Evolutionary conservation across 1,140 invertebrate species (phyloP).

Genomic region (Bombus waltoni): DNA sequence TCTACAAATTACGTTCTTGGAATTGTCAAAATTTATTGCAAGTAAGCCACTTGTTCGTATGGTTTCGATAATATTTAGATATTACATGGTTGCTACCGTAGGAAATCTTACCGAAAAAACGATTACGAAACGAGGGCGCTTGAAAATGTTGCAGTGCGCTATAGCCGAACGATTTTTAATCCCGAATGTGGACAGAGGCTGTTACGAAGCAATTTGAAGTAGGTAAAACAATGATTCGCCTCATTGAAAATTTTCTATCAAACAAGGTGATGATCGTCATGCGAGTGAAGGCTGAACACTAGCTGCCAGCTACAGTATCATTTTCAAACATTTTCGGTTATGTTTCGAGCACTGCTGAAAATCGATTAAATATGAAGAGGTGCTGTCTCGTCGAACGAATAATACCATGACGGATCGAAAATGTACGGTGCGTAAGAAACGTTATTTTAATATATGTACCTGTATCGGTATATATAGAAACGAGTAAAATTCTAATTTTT

Average conservation of each 20-base stretch:
- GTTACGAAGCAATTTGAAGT: constrained; percentile 9
- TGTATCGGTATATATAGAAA: no score
- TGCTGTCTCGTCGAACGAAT: constrained; percentile 45
- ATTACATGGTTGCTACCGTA: not conserved
- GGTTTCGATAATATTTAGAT: not conserved
- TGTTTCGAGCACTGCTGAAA: constrained; percentile 52
- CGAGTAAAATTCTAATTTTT: no score
- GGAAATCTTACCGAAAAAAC: not conserved
- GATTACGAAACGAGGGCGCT: not conserved
- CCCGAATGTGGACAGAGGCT: not conserved
- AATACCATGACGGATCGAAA: constrained; percentile 24
- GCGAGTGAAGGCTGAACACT: constrained; percentile 1
- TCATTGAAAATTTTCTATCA: constrained; percentile 34
- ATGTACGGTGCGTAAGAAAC: constrained; percentile 38
- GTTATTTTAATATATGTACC: not conserved
- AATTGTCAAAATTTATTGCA: not conserved
- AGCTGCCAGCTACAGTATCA: constrained; percentile 62
- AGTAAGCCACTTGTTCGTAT: not conserved
- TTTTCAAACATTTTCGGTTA: constrained; percentile 64
- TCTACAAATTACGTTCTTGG: not conserved
- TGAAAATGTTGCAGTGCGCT: not conserved
- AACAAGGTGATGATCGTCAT: not conserved
- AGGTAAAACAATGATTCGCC: constrained; percentile 1
- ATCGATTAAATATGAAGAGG: constrained; percentile 63
- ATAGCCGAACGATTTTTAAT: constrained; percentile 13